Percentiles rank a stretch among this genome's conserved stretches.
Evolutionary conservation across 2,888 invertebrate genomes (phyloP).

Genomic region (Papilio elwesi): DNA sequence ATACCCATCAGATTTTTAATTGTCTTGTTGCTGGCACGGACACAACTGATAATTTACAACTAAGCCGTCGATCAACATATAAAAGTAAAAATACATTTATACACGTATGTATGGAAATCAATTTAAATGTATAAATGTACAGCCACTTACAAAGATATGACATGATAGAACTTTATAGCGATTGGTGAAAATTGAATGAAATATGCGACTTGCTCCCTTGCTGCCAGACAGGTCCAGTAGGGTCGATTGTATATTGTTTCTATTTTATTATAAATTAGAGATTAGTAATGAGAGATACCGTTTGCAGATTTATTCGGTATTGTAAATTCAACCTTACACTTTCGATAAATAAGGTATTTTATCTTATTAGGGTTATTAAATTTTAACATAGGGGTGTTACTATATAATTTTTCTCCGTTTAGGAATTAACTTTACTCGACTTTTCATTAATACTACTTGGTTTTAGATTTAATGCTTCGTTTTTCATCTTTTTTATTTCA

Average conservation of each 20-base stretch:
- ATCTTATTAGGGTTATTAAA: neutral
- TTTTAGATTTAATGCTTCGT: too few relatives aligned
- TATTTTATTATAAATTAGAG: neutral
- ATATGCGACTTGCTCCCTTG: neutral
- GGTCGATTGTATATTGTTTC: neutral
- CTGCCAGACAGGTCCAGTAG: neutral
- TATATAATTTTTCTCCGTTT: neutral
- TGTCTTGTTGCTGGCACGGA: conserved; percentile 21
- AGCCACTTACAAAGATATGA: neutral
- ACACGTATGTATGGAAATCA: neutral
- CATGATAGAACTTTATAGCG: neutral
- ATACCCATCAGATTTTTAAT: conserved; percentile 46
- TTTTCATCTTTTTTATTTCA: too few relatives aligned
- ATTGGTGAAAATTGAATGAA: neutral
- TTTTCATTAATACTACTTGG: too few relatives aligned
- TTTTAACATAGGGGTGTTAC: neutral
- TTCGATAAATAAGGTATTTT: neutral
- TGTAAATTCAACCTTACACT: neutral
- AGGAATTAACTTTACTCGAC: neutral
- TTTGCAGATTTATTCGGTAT: neutral
- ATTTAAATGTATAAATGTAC: neutral
- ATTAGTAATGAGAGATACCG: neutral
- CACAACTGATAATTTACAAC: conserved; percentile 15
- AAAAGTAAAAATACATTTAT: conserved; percentile 20
- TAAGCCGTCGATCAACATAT: neutral